Percentiles rank a stretch among this genome's conserved stretches.
Conservation (phyloP, 2,888 invertebrate species). For the Agriopis leucophaearia region DNA sequence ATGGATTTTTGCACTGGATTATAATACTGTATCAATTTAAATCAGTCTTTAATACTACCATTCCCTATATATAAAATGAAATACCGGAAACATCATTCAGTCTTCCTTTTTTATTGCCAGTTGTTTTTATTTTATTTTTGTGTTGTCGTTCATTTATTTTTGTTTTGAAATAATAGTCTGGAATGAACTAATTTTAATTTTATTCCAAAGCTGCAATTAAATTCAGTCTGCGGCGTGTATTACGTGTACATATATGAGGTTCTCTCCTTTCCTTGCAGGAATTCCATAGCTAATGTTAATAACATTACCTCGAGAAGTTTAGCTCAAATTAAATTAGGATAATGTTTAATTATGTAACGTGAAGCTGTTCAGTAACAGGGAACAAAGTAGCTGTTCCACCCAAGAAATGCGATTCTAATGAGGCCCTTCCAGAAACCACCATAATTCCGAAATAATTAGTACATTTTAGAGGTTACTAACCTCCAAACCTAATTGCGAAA, state of each 20-base stretch:
- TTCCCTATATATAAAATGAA: too few species aligned
- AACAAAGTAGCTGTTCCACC: slow-evolving; percentile 7
- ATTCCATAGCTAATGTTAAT: background rate
- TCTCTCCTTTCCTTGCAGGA: too few species aligned
- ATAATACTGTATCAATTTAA: too few species aligned
- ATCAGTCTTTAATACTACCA: too few species aligned
- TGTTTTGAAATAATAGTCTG: too few species aligned
- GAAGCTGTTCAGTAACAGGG: slow-evolving; percentile 12
- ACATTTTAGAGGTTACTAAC: slow-evolving; percentile 29
- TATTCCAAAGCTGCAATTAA: background rate
- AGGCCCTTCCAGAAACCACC: slow-evolving; percentile 22
- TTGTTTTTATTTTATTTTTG: too few species aligned
- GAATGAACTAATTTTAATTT: background rate
- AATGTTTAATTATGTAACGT: slow-evolving; percentile 15
- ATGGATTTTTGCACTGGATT: too few species aligned
- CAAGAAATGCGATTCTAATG: slow-evolving; percentile 27
- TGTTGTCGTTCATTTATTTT: too few species aligned
- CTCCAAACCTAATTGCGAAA: slow-evolving; percentile 32
- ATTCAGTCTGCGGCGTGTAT: background rate
- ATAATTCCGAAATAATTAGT: slow-evolving; percentile 29
- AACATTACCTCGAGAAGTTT: slow-evolving; percentile 8
- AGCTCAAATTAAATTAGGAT: slow-evolving; percentile 11
- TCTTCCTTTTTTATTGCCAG: too few species aligned
- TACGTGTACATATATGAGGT: too few species aligned
- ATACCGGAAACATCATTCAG: too few species aligned